Base-by-base conservation (phyloP, 1,140 invertebrate genomes). In the Eriocheir sinensis region DNA sequence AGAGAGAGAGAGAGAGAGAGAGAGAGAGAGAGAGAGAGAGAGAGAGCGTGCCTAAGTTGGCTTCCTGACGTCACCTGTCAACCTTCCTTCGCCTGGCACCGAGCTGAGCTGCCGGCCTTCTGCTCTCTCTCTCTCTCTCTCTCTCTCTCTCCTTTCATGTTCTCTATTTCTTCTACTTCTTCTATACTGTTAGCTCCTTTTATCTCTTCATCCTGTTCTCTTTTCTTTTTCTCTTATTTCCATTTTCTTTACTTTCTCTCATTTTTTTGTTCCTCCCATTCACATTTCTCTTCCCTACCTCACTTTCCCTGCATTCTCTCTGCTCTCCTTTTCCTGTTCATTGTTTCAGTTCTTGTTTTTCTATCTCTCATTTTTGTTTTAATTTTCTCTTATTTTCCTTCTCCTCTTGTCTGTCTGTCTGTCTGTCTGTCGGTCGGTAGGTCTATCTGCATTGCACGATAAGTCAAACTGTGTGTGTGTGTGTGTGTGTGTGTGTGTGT, bases 271-370 rank as follows among this genome's bases (percentile, higher is more conserved):
- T 9, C n/a, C n/a, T n/a, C n/a, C n/a, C n/a, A n/a, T n/a, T n/a
- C n/a, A n/a, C n/a, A n/a, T n/a, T n/a, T n/a, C n/a, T n/a, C n/a
- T n/a, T 72, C 60, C 12, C 60, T n/a, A 72, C 60, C 60, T 72
- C n/a, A 15, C n/a, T 72, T 15, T 15, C 60, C n/a, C 60, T 72
- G n/a, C n/a, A 15, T 72, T n/a, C 83, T 86, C 83, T 86, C 83
- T n/a, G n/a, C 83, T 86, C 83, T 86, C 83, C 36, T 34, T 86
- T n/a, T 72, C 44, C 60, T 72, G n/a, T n/a, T 72, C 60, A n/a
- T 4, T 72, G 12, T 8, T 72, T n/a, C 60, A 2, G 0, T 72
- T n/a, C 27, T n/a, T 72, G 21, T 72, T n/a, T n/a, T n/a, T n/a
- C n/a, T n/a, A n/a, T n/a, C n/a, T n/a, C n/a, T n/a, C n/a, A n/a